A percentile compares a stretch with the other conserved stretches of the same genome.
phyloP scores from a whole-genome alignment of 2,888 invertebrate genomes.

The Cosmia trapezina region DNA sequence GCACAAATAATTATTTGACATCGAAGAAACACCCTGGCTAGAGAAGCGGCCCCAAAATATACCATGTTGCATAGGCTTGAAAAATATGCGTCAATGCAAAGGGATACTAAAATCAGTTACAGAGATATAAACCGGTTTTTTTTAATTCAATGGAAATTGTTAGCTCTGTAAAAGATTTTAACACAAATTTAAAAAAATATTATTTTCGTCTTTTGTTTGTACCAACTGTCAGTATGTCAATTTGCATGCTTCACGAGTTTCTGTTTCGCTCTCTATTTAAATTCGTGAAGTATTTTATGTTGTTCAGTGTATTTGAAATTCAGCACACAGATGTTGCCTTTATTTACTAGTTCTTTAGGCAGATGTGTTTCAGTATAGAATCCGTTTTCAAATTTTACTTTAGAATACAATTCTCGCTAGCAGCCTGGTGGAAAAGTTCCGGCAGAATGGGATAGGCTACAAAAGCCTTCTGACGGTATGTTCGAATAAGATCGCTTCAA shows the following conservation, averaged over 20 bases:
- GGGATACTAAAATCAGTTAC: not conserved
- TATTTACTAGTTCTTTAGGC: slow-evolving; percentile 15
- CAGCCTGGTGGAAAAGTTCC: not conserved
- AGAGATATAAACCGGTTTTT: not conserved
- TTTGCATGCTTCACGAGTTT: not conserved
- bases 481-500: slow-evolving; percentile 54
- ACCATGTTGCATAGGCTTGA: too few relatives aligned
- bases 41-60: too few relatives aligned
- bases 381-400: not conserved
- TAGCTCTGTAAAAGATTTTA: too few relatives aligned
- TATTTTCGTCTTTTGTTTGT: not conserved
- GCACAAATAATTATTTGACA: too few relatives aligned
- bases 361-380: slow-evolving; percentile 21
- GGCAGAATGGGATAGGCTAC: not conserved
- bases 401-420: not conserved
- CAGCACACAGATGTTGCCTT: slow-evolving; percentile 11
- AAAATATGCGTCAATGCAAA: too few relatives aligned
- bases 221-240: not conserved
- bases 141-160: not conserved
- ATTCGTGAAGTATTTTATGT: not conserved
- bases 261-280: slow-evolving; percentile 1
- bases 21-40: too few relatives aligned
- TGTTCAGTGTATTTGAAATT: slow-evolving; percentile 19
- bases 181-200: not conserved
- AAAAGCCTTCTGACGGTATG: slow-evolving; percentile 50